phyloP scores from a whole-genome alignment of 2,113 vertebrate species.

The Pica pica region DNA sequence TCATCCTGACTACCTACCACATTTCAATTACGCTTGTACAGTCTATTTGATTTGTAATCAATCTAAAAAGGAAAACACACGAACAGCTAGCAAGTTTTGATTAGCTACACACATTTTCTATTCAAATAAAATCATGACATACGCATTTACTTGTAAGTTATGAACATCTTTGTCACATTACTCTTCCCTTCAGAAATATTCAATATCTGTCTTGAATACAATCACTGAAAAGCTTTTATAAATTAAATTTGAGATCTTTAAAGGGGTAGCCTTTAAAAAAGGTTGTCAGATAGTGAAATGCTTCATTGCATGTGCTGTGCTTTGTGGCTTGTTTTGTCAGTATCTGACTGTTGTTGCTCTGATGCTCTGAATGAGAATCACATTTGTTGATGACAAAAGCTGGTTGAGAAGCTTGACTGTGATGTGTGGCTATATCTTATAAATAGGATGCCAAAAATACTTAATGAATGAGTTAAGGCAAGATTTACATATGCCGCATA shows the following conservation, averaged over 20 bases:
- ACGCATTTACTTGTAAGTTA: background rate
- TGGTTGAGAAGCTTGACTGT: background rate
- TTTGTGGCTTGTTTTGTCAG: background rate
- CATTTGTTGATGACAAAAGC: background rate
- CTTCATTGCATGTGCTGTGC: background rate
- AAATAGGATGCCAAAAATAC: background rate
- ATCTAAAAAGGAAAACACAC: background rate
- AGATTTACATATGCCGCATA: background rate
- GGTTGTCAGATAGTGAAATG: background rate
- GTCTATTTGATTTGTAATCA: slow-evolving; percentile 12
- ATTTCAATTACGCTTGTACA: background rate
- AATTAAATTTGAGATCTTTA: background rate
- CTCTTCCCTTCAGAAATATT: background rate
- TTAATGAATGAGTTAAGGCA: background rate
- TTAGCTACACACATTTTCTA: background rate
- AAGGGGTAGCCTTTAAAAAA: background rate
- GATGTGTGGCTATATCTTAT: background rate
- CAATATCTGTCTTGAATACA: background rate
- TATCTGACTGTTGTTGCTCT: background rate
- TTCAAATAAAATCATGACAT: background rate
- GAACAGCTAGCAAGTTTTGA: background rate
- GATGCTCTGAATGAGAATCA: background rate
- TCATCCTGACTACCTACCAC: background rate
- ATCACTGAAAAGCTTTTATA: background rate
- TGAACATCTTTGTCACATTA: background rate